Evolutionary conservation across 2,797 vertebrate genomes (phyloP), one percentile per base, ranked within the genome.

Genomic region (Rhinella marina): DNA sequence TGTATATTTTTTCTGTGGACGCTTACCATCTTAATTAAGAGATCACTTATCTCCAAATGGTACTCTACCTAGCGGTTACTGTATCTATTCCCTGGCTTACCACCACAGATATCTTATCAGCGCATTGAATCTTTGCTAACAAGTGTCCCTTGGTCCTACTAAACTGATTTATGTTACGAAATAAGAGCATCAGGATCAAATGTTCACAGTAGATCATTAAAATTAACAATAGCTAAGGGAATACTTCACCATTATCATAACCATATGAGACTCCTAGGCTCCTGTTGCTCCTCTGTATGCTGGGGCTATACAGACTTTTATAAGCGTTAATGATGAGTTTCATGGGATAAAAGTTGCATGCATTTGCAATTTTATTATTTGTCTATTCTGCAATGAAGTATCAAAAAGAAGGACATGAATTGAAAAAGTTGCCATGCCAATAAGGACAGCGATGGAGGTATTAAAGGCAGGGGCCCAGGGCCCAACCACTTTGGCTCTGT

Each of bases 21-120:
- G 52, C 41, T 86, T 27, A 64, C 23, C n/a, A 19, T 72, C 68
- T 64, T 82, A 87, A 84, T 84, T 84, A 75, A 73, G 82, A 84
- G 52, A 57, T 84, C 82, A 84, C 82, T 84, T 84, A 73, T 84
- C 11, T 29, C 70, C 66, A 84, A 73, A 84, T 73, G 25, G 27
- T 16, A 27, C 68, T 23, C 23, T 27, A 57, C 16, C 27, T 73
- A 8, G 66, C 52, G 41, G 52, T 25, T 12, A 54, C 25, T 56
- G 66, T 41, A n/a, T 25, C 64, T 27, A 41, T 70, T 70, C 64
- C 50, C 7, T 41, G 7, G 21, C 11, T 27, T 50, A 7, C 21
- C 2, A 41, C 21, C 72, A 48, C 29, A 19, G 16, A 19, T 72
- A 41, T 32, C 13, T 76, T 50, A 75, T 75, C n/a, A 27, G 23